Conservation (phyloP, 1,140 invertebrate species). For the Penaeus vannamei region DNA sequence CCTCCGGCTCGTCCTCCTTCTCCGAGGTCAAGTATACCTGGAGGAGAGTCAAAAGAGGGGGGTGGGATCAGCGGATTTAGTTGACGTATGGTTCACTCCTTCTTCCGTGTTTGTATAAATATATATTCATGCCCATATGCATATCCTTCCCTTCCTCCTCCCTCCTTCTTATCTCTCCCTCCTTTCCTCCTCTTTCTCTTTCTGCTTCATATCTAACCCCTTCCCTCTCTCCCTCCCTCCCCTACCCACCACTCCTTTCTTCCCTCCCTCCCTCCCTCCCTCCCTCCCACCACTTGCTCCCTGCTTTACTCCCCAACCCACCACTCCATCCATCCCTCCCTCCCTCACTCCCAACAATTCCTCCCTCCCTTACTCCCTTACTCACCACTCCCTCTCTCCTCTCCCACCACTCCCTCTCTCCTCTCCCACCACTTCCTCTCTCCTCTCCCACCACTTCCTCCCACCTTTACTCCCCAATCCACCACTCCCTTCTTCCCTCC, state of each 20-base stretch:
- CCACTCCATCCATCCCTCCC: background rate
- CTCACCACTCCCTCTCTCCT: background rate
- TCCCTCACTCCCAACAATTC: background rate
- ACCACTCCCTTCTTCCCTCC: background rate
- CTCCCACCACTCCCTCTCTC: background rate
- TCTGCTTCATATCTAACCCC: too few species aligned
- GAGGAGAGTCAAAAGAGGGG: background rate
- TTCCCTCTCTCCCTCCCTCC: too few species aligned
- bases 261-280: constrained; percentile 64
- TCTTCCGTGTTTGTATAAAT: background rate
- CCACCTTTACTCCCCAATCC: background rate
- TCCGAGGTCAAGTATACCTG: constrained; percentile 69
- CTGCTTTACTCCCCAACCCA: background rate
- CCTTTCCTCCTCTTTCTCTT: background rate
- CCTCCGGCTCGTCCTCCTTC: constrained; percentile 69
- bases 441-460: background rate
- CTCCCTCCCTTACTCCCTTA: background rate
- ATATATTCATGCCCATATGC: background rate
- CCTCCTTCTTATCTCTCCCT: background rate
- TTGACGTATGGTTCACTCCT: background rate
- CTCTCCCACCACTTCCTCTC: background rate
- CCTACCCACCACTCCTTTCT: constrained; percentile 63
- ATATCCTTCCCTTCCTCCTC: background rate
- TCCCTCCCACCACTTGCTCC: background rate
- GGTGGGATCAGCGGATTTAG: background rate